Base-by-base conservation (phyloP, 2,888 invertebrate species). In the Eristalis intricaria region DNA sequence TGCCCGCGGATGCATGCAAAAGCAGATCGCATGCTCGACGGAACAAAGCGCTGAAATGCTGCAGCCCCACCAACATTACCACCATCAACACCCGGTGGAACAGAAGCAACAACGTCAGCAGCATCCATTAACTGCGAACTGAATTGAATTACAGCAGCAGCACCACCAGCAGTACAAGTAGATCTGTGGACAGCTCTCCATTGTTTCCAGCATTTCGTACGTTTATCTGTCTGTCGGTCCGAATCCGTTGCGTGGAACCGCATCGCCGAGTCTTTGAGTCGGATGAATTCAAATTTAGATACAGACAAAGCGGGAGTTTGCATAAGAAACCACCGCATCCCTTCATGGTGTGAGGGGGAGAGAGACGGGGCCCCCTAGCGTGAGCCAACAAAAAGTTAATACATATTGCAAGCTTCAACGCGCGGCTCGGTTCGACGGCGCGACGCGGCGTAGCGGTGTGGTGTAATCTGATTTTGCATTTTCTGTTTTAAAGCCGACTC, bases 21-120 rank as follows among this genome's bases (percentile, higher is more conserved):
- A 76, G 84, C 83, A 79, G 87, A 87, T 87, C 87, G 87, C 87
- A 87, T 83, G 87, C 87, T 87, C 87, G 79, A 87, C 76, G 75
- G 79, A 76, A 87, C 87, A 87, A 87, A 84, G 87, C 83, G 76
- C 76, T 87, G 83, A 87, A 87, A 87, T 84, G 64, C 75, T 79
- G 73, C 83, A 87, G 87, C 73, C 82, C 35, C 74, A 86, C 29
- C 75, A 38, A 4, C 38, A 26, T 26, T 26, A 38, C 13, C 13
- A 13, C 38, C 38, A 38, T 38, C 38, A 38, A 38, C 38, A 38
- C 38, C 38, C 73, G 82, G 60, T 60, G 76, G 60, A 85, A 81
- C 82, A 82, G 86, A 86, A 86, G 86, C 78, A 78, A 71, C 75
- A 78, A 81, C 86, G 82, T 82, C 78, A 86, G 86, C 70, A 82